Evolutionary conservation across 2,888 invertebrate species (phyloP), one percentile per base, ranked within the genome.

Genomic region (Lycaena phlaeas): DNA sequence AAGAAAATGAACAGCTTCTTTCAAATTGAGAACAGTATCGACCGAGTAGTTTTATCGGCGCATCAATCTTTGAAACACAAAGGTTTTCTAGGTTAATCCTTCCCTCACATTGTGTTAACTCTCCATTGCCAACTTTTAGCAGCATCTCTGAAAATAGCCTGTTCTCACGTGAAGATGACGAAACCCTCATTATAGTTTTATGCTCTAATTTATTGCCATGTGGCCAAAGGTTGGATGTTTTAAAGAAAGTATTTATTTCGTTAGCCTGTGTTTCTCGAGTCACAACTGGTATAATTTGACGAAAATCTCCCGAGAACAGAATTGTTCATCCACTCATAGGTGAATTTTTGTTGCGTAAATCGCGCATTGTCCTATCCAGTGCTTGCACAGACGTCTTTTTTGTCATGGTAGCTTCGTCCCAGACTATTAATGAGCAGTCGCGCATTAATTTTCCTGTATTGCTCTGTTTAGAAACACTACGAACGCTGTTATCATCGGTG

Each of bases 361-460:
- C 54, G 43, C 51, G 53, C 51, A 56, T 49, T 52, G 53, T 54
- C 44, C 52, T 53, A 47, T 57, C 54, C 46, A 59, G 43, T 42
- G 54, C 53, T 49, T 56, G 53, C 44, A 56, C 48, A 43, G 51
- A 51, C 42, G 46, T 44, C 39, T 50, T 55, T 48, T 54, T 49
- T 44, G 56, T 48, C 53, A 54, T 54, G 34, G 54, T 52, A 22
- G 47, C 50, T 52, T 54, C 50, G 28, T 54, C 51, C 52, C 51
- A 54, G 42, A 52, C 48, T 46, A 54, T 52, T 46, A 55, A 48
- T 50, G 45, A 50, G 47, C 51, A 53, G 41, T 54, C 50, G 40
- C 50, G 42, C 48, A 52, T 50, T 31, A 54, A 52, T 55, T 53
- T 50, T 49, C 45, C 54, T 45, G 49, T 52, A 44, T 45, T 51